A percentile compares a stretch with the other conserved stretches of the same genome.
Conservation (phyloP, 2,113 vertebrate species). For the Proterorhinus semilunaris region DNA sequence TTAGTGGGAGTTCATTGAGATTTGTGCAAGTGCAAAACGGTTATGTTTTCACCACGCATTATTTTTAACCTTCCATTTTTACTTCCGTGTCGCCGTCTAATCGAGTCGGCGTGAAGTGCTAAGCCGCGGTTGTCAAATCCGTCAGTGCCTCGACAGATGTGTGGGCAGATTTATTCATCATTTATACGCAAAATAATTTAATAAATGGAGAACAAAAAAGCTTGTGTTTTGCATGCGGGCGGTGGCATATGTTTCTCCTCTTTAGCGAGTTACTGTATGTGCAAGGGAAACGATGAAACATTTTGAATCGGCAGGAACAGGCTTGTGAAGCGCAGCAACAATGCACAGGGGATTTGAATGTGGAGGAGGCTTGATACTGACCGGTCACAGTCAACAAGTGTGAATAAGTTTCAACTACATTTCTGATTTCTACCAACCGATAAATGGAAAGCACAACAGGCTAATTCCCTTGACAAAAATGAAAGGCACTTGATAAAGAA, state of each 20-base stretch:
- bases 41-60: slow-evolving; percentile 5
- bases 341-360: background rate
- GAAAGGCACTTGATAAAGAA: background rate
- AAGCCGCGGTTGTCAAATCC: background rate
- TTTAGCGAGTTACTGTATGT: background rate
- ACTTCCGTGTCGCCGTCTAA: background rate
- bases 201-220: background rate
- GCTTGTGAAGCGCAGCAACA: background rate
- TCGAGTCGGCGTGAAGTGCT: slow-evolving; percentile 6
- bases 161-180: slow-evolving; percentile 7
- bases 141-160: slow-evolving; percentile 8
- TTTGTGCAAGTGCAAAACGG: slow-evolving; percentile 20
- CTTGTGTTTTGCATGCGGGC: background rate
- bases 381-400: background rate
- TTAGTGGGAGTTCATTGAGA: slow-evolving; percentile 22
- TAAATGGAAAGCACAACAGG: background rate
- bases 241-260: slow-evolving; percentile 2
- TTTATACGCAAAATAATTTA: slow-evolving; percentile 1
- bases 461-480: background rate
- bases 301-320: background rate
- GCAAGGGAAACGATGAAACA: background rate
- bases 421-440: background rate
- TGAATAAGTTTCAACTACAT: background rate
- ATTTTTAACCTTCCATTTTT: slow-evolving; percentile 21
- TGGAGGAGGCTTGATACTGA: background rate